phyloP scores from a whole-genome alignment of 2,888 invertebrate species.

The Eilema caniola region DNA sequence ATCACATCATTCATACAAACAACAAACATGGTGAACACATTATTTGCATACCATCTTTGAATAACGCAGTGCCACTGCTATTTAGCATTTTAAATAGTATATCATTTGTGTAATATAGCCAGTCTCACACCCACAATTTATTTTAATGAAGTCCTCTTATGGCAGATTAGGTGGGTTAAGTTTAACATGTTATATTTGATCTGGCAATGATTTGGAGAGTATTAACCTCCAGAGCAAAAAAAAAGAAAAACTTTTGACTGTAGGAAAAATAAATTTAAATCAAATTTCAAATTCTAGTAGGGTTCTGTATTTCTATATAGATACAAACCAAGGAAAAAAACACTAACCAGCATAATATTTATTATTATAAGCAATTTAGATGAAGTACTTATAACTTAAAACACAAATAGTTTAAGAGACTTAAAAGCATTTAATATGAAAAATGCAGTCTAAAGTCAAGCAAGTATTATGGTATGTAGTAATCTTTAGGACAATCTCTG shows the following conservation, averaged over 20 bases:
- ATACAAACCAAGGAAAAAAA: too few relatives aligned
- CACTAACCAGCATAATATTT: too few relatives aligned
- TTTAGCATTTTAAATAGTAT: slow-evolving; percentile 30
- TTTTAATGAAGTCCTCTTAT: slow-evolving; percentile 34
- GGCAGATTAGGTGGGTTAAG: slow-evolving; percentile 20
- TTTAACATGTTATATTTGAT: not conserved
- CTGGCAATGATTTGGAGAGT: not conserved
- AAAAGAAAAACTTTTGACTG: not conserved
- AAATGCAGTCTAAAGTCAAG: too few relatives aligned
- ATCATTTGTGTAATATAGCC: slow-evolving; percentile 35
- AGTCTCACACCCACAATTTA: slow-evolving; percentile 49
- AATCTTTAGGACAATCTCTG: too few relatives aligned
- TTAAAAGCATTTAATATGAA: too few relatives aligned
- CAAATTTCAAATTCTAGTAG: too few relatives aligned
- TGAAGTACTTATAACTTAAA: too few relatives aligned
- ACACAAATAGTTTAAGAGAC: too few relatives aligned
- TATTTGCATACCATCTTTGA: slow-evolving; percentile 10
- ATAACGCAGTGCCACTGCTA: slow-evolving; percentile 16
- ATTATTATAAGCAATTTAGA: too few relatives aligned
- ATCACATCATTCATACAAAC: slow-evolving; percentile 16
- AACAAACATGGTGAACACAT: slow-evolving; percentile 1
- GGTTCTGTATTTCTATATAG: too few relatives aligned
- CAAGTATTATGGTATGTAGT: too few relatives aligned
- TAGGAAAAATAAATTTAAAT: too few relatives aligned
- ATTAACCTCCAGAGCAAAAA: not conserved